Conservation (phyloP, 2,888 invertebrate genomes). For the Oithona nana region DNA sequence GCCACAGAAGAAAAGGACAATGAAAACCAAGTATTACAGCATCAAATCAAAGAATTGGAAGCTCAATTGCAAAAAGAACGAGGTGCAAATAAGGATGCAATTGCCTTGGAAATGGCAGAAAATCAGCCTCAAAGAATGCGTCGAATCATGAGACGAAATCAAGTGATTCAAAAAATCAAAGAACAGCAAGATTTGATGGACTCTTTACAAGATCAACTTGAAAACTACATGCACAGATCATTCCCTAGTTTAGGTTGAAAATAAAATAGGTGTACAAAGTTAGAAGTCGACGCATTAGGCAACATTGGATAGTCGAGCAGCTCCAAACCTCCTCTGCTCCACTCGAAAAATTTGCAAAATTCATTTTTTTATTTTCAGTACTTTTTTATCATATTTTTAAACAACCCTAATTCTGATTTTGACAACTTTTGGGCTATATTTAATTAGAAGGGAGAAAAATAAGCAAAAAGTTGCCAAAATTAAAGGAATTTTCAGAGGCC, state of each 20-base stretch:
- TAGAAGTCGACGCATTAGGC: no score
- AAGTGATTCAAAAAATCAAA: not conserved
- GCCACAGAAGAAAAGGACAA: not conserved
- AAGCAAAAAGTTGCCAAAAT: no score
- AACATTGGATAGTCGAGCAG: no score
- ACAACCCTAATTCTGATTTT: no score
- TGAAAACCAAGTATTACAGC: not conserved
- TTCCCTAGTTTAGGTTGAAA: not conserved
- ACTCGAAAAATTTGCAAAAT: no score
- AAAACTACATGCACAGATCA: not conserved
- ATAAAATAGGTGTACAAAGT: not conserved
- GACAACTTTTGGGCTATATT: no score
- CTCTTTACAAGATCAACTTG: not conserved
- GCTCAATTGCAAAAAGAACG: not conserved
- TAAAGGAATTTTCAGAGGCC: no score
- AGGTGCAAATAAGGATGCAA: not conserved
- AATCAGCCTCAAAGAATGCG: not conserved
- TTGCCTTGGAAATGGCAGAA: not conserved
- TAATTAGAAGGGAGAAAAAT: no score
- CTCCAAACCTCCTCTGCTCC: no score
- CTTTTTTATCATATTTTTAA: no score
- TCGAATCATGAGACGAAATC: conserved; percentile 2
- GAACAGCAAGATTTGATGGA: conserved; percentile 1
- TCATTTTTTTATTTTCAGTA: no score
- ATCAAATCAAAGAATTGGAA: not conserved